Base-by-base conservation (phyloP, 2,797 vertebrate genomes). In the Paedocypris micromegethes region DNA sequence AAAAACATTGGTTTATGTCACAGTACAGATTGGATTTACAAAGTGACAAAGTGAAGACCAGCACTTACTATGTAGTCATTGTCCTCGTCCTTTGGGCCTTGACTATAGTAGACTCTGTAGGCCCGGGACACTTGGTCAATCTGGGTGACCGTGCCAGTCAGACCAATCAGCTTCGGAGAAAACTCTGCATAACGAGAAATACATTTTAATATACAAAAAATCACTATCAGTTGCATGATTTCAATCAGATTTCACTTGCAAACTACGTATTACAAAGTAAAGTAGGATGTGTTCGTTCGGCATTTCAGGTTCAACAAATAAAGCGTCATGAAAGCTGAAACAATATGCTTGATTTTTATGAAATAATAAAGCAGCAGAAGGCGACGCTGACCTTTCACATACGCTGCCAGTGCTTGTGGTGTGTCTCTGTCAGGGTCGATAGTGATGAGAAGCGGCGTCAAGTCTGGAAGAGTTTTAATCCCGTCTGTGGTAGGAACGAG, bases 51-150 rank as follows among this genome's bases (percentile, higher is more conserved):
- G 4, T 47, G 23, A 44, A 6, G 6, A 52, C 57, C 49, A 5
- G 0, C 8, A 92, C 96, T 97, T 80, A 99, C 97, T 37, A 98
- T 98, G 83, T 99, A 99, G 86, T 99, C 97, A 0, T 89, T 90
- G 80, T 98, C 97, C 56, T 98, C 94, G 1, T 98, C 97, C 80
- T 89, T 96, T 9, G 97, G 96, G 37, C 97, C 96, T 46, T 94
- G 90, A 0, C 97, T 99, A 80, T 91, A 98, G 74, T 99, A 99
- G 0, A 99, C 96, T 72, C 97, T 86, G 81, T 91, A 99, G 0
- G 93, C 84, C 81, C 91, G 88, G 74, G 96, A 92, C 5, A 94
- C 92, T 46, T 91, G 81, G 49, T 92, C 89, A 0, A 98, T 74
- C 82, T 94, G 88, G 45, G 86, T 86, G 44, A 47, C 58, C 0